Evolutionary conservation across 2,113 vertebrate genomes (phyloP), one percentile per base, ranked within the genome.

Genomic region (Seriola aureovittata): DNA sequence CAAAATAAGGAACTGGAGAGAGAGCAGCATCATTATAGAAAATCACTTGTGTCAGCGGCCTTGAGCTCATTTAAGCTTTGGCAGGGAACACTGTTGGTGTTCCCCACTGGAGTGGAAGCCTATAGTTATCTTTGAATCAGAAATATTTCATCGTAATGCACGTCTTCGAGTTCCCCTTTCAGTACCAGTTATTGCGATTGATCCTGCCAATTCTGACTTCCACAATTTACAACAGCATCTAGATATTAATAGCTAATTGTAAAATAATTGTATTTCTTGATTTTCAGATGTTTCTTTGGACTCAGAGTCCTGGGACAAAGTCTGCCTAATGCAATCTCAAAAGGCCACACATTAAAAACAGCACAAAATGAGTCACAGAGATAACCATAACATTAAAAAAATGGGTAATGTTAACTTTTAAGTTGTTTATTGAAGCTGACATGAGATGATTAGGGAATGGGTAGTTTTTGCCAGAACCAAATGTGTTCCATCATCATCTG

Each of bases 1-100:
- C 7, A 79, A 81, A 79, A 77, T 76, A n/a, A 40, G 52, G 62
- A 81, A 71, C 46, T 59, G 25, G 78, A 78, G 58, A 84, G 36
- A 29, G 14, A 40, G 23, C 52, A 34, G 25, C 59, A 72, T 75
- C 29, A 42, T 57, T 46, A 80, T 19, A 64, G 73, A 78, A 86
- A 87, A 82, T 71, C 50, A 73, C 60, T 72, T 77, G 58, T 76
- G 72, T 76, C 71, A 82, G 69, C 29, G 17, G 65, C 64, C 44
- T 75, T 82, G 59, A 78, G 67, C 58, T 86, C n/a, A 38, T 85
- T 82, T 86, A 58, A 50, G 52, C n/a, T 81, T 84, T 91, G 87
- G 85, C 80, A 82, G 23, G 11, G 8, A 38, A 65, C 38, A 17
- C 8, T 59, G n/a, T 50, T 64, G 58, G 64, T 81, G 65, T 83